Evolutionary conservation across 1,140 invertebrate species (phyloP).

Genomic region (Drosophila lowei): DNA sequence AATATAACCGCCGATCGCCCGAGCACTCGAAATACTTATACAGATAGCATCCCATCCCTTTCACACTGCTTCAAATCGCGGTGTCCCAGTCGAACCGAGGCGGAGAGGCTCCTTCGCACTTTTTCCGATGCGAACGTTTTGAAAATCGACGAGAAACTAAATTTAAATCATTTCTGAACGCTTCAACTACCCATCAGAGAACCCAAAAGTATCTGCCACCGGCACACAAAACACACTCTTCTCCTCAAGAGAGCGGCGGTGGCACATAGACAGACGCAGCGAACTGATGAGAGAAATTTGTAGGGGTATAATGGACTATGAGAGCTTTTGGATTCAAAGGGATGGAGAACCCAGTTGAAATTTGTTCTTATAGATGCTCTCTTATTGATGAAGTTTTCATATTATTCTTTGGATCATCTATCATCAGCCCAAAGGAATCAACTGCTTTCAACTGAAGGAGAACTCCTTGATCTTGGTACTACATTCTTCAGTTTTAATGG

Average conservation of each 20-base stretch:
- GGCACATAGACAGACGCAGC: background rate
- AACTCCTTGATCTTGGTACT: too few species aligned
- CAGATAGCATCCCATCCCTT: slow-evolving; percentile 67
- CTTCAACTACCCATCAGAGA: slow-evolving; percentile 56
- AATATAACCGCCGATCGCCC: slow-evolving; percentile 67
- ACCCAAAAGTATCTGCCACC: slow-evolving; percentile 18
- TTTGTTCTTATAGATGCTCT: too few species aligned
- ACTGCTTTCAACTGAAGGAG: too few species aligned
- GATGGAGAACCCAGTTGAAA: too few species aligned
- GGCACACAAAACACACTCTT: slow-evolving; percentile 10
- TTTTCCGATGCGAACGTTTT: slow-evolving; percentile 68
- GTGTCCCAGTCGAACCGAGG: slow-evolving; percentile 42
- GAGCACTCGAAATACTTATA: slow-evolving; percentile 79
- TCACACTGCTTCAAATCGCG: slow-evolving; percentile 52
- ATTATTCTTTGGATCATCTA: too few species aligned
- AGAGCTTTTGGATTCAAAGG: too few species aligned
- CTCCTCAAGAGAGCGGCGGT: slow-evolving; percentile 15
- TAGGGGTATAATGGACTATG: background rate
- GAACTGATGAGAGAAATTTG: slow-evolving; percentile 1
- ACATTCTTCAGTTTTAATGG: too few species aligned
- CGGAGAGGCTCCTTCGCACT: slow-evolving; percentile 34
- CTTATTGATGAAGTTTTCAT: too few species aligned
- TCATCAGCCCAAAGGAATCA: too few species aligned
- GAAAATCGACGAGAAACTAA: slow-evolving; percentile 79
- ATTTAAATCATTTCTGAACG: slow-evolving; percentile 69